These are phyloP conservation scores for Spilarctia lutea DNA, from an alignment of 2,888 invertebrate genomes.

Conservation along the genomic window DNA sequence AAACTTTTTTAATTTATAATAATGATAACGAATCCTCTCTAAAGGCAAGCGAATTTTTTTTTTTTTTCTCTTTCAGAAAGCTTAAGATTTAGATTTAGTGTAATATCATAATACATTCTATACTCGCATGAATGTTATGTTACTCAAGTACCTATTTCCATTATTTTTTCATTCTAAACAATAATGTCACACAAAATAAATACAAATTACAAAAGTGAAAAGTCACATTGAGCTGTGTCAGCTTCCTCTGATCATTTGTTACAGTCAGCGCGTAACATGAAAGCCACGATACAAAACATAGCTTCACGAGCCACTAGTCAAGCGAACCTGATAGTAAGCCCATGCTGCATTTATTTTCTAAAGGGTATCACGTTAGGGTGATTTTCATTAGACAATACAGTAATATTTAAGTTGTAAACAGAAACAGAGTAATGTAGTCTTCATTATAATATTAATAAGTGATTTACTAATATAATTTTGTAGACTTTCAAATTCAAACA, in stretches of 20 bases:
- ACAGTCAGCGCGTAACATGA: constrained; percentile 81
- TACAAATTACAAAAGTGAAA: constrained; percentile 56
- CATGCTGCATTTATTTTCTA: constrained; percentile 35
- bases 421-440: neutral
- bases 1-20: neutral
- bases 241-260: constrained; percentile 71
- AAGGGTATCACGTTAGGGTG: constrained; percentile 10
- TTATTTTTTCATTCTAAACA: neutral
- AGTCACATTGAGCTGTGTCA: constrained; percentile 51
- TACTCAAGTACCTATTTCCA: neutral
- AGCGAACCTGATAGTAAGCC: constrained; percentile 44
- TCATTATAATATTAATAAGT: too few species aligned
- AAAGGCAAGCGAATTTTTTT: neutral
- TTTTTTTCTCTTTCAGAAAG: neutral
- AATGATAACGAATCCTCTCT: neutral
- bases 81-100: neutral
- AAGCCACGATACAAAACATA: constrained; percentile 78
- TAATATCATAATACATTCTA: neutral
- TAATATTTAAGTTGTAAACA: neutral
- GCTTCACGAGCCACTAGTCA: constrained; percentile 78
- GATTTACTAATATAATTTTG: neutral
- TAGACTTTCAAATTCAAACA: neutral
- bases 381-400: constrained; percentile 4
- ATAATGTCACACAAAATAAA: constrained; percentile 44
- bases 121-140: neutral